A percentile compares a stretch with the other conserved stretches of the same genome.
Conservation (phyloP, 2,113 vertebrate genomes). For the Hipposideros armiger region DNA sequence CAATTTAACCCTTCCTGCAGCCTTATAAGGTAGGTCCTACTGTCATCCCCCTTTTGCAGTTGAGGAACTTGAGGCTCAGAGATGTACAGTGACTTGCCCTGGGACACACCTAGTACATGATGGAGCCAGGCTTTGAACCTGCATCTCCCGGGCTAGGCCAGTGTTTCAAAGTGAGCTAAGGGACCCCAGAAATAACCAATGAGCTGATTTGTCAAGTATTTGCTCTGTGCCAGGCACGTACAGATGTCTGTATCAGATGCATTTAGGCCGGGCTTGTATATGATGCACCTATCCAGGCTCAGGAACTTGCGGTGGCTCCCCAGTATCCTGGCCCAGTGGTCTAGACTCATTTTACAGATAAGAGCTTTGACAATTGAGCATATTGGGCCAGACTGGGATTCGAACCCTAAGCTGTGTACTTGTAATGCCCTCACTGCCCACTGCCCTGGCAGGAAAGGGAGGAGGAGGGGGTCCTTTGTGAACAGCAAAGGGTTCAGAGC, state of each 20-base stretch:
- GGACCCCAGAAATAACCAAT: neutral
- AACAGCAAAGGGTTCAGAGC: neutral
- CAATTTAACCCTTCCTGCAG: neutral
- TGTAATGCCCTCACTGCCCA: neutral
- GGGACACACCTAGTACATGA: neutral
- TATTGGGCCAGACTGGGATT: neutral
- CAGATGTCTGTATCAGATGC: neutral
- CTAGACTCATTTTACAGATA: neutral
- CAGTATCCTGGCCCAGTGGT: neutral
- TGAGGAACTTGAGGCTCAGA: neutral
- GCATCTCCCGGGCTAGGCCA: neutral
- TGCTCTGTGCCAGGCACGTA: neutral
- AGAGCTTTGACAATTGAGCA: neutral
- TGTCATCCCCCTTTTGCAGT: neutral
- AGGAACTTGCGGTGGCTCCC: neutral
- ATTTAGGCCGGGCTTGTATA: neutral
- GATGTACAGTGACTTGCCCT: neutral
- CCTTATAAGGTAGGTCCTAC: neutral
- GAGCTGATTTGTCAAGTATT: neutral
- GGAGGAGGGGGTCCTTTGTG: neutral
- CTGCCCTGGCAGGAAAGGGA: neutral
- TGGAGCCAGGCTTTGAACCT: neutral
- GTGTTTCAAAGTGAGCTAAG: neutral
- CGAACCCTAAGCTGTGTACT: neutral
- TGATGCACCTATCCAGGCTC: neutral